Percentiles rank a stretch among this genome's conserved stretches.
Evolutionary conservation across 2,113 vertebrate species (phyloP).

Genomic region (Tretioscincus oriximinensis): DNA sequence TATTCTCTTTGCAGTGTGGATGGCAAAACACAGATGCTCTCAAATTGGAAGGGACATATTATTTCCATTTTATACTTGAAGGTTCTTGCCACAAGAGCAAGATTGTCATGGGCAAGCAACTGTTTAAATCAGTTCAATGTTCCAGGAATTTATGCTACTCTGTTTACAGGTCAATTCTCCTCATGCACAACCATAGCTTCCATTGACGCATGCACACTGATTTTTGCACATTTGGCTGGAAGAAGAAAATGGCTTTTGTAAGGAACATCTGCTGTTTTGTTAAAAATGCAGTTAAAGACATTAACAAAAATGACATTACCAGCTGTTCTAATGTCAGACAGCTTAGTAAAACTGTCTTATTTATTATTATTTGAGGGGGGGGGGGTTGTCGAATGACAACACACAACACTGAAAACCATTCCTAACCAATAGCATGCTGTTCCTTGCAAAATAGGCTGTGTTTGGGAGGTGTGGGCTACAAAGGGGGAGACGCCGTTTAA

Average conservation of each 20-base stretch:
- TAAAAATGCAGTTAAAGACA: constrained; percentile 83
- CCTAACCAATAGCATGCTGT: constrained; percentile 74
- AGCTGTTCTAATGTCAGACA: constrained; percentile 80
- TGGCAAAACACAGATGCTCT: neutral
- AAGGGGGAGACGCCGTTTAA: neutral
- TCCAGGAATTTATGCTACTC: constrained; percentile 19
- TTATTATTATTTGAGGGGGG: constrained; percentile 43
- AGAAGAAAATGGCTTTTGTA: constrained; percentile 83
- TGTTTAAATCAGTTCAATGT: neutral
- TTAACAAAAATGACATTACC: constrained; percentile 83
- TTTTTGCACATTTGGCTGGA: constrained; percentile 67
- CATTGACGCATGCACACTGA: constrained; percentile 59
- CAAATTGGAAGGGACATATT: neutral
- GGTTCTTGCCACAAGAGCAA: neutral
- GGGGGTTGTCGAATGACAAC: constrained; percentile 74
- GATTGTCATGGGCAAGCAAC: neutral
- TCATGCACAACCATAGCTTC: constrained; percentile 35
- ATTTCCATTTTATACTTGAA: neutral
- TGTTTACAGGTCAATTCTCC: constrained; percentile 52
- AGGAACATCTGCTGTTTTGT: constrained; percentile 87
- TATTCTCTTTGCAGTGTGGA: neutral
- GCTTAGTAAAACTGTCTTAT: constrained; percentile 74
- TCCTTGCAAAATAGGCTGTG: constrained; percentile 64
- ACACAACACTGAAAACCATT: constrained; percentile 81
- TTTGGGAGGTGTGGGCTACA: constrained; percentile 11